A percentile compares a stretch with the other conserved stretches of the same genome.
Evolutionary conservation across 2,113 vertebrate species (phyloP).

Genomic region (Elgaria multicarinata): DNA sequence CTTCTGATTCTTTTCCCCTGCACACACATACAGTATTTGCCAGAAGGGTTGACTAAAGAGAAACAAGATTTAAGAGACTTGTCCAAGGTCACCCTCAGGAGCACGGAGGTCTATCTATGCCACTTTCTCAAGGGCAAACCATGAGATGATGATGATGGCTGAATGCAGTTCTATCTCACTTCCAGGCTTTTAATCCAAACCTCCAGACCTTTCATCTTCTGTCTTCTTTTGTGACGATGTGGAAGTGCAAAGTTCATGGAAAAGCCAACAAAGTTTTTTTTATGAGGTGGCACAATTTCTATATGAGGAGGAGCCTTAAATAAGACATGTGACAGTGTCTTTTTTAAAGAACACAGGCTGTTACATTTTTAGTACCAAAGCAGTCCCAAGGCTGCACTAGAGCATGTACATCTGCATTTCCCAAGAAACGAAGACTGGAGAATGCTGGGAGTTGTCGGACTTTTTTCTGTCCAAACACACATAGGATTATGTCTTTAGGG

Average conservation of each 20-base stretch:
- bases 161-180: slow-evolving; percentile 56
- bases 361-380: slow-evolving; percentile 33
- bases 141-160: slow-evolving; percentile 34
- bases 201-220: slow-evolving; percentile 55
- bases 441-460: too few relatives aligned
- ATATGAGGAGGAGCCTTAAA: too few relatives aligned
- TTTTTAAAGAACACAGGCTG: slow-evolving; percentile 63
- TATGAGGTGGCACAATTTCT: slow-evolving; percentile 45
- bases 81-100: slow-evolving; percentile 76
- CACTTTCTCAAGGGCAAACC: slow-evolving; percentile 72
- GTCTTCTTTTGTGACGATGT: slow-evolving; percentile 67
- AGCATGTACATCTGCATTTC: too few relatives aligned
- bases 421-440: too few relatives aligned
- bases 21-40: slow-evolving; percentile 65
- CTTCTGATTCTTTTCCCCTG: slow-evolving; percentile 57
- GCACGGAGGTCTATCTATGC: slow-evolving; percentile 70
- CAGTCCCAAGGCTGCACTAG: too few relatives aligned
- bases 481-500: too few relatives aligned
- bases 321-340: slow-evolving; percentile 37
- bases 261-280: slow-evolving; percentile 47
- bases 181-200: slow-evolving; percentile 70
- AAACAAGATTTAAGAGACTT: slow-evolving; percentile 74
- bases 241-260: slow-evolving; percentile 70
- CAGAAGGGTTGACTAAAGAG: slow-evolving; percentile 62
- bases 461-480: too few relatives aligned